phyloP scores from a whole-genome alignment of 2,113 vertebrate species.

The Etia nguti region DNA sequence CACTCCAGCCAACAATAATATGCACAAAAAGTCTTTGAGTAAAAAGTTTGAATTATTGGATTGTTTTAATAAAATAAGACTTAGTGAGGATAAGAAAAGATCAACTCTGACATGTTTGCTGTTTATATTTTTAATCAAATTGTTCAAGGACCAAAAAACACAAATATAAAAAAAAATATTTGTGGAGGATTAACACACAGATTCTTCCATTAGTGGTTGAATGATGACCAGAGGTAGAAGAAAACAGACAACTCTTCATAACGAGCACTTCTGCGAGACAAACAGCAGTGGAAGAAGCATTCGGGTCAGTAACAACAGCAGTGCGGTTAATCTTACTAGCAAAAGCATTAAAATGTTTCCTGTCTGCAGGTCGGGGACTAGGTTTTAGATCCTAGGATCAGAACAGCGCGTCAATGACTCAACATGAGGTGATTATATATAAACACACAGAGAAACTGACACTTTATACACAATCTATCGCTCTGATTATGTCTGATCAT shows the following conservation, averaged over 20 bases:
- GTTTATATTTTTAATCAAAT: neutral
- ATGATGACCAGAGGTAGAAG: slow-evolving; percentile 5
- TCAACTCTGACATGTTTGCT: neutral
- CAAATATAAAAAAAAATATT: slow-evolving; percentile 32
- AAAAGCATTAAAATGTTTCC: neutral
- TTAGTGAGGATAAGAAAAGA: neutral
- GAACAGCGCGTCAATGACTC: neutral
- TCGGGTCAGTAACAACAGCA: neutral
- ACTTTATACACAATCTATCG: neutral
- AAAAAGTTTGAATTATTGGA: neutral
- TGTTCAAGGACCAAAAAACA: neutral
- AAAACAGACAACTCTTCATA: neutral
- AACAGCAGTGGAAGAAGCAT: neutral
- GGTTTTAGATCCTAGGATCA: neutral
- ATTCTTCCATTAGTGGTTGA: neutral
- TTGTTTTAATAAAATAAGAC: neutral
- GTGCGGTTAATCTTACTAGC: neutral
- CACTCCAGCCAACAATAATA: neutral
- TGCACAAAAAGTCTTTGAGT: neutral
- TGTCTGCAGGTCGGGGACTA: neutral
- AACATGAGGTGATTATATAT: neutral
- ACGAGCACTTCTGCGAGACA: neutral
- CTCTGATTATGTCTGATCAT: neutral
- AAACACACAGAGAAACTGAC: neutral
- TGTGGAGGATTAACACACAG: slow-evolving; percentile 38